phyloP scores from a whole-genome alignment of 1,140 invertebrate species.

The Phymorhynchus buccinoides region DNA sequence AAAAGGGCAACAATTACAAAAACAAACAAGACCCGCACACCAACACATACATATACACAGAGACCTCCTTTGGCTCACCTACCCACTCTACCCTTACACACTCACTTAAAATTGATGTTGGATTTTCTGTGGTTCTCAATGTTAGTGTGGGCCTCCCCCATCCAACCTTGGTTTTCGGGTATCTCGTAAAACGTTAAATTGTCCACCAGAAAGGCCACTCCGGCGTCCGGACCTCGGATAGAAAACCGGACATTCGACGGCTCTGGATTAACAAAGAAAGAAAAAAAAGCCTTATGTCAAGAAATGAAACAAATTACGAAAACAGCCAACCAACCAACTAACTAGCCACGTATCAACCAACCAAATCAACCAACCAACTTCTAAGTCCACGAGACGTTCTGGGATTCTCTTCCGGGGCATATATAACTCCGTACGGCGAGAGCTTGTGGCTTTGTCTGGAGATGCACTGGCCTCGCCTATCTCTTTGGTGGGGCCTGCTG shows the following conservation, averaged over 20 bases:
- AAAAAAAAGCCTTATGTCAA: background rate
- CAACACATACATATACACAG: too few relatives aligned
- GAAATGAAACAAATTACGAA: background rate
- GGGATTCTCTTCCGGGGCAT: too few relatives aligned
- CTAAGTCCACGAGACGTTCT: too few relatives aligned
- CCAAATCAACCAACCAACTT: background rate
- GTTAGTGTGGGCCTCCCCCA: conserved; percentile 36
- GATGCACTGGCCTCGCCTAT: too few relatives aligned
- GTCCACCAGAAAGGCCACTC: conserved; percentile 49
- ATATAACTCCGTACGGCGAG: too few relatives aligned
- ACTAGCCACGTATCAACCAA: too few relatives aligned
- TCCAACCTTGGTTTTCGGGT: conserved; percentile 44
- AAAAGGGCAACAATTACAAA: too few relatives aligned
- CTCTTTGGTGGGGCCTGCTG: too few relatives aligned
- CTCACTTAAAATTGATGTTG: conserved; percentile 47
- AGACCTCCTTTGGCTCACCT: too few relatives aligned
- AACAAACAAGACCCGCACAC: too few relatives aligned
- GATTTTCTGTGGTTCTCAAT: conserved; percentile 51
- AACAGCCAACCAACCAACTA: too few relatives aligned
- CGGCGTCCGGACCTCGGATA: conserved; percentile 50
- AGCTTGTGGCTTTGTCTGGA: background rate
- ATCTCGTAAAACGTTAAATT: conserved; percentile 39
- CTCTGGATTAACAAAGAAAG: background rate
- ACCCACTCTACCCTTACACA: too few relatives aligned
- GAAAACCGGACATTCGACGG: background rate